phyloP scores from a whole-genome alignment of 2,797 vertebrate species.

The Cyprinodon diabolis region DNA sequence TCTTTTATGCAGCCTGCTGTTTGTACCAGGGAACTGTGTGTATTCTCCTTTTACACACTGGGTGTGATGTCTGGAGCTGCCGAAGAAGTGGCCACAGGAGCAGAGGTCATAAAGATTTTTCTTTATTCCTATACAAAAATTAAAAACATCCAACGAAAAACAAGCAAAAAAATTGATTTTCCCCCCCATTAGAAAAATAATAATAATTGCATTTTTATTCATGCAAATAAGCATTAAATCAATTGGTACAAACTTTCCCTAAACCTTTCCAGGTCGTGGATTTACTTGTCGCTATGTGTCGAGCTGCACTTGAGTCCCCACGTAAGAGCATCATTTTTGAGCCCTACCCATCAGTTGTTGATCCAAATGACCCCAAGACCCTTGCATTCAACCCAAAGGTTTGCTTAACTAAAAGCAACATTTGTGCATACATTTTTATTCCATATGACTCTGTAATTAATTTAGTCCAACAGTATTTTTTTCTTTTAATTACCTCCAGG shows the following conservation, averaged over 20 bases:
- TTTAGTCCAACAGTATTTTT: not conserved
- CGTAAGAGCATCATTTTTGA: constrained; percentile 99
- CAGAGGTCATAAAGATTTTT: constrained; percentile 84
- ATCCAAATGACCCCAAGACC: constrained; percentile 98
- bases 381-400: constrained; percentile 99
- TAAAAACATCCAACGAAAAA: too few relatives aligned
- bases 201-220: not conserved
- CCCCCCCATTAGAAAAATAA: not conserved
- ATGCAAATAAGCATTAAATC: not conserved
- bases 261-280: constrained; percentile 88
- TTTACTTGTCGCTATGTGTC: constrained; percentile 97
- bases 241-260: not conserved
- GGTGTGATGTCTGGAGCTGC: constrained; percentile 98
- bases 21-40: constrained; percentile 96
- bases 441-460: not conserved
- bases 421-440: not conserved
- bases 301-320: constrained; percentile 97
- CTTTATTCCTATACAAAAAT: not conserved
- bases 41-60: constrained; percentile 98
- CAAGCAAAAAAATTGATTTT: not conserved
- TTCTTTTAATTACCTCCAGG: not conserved
- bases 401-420: constrained; percentile 40
- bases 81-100: constrained; percentile 97
- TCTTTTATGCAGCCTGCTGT: constrained; percentile 88
- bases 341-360: constrained; percentile 97